Conservation (phyloP, 2,113 vertebrate species). For the Cyanocitta stelleri region DNA sequence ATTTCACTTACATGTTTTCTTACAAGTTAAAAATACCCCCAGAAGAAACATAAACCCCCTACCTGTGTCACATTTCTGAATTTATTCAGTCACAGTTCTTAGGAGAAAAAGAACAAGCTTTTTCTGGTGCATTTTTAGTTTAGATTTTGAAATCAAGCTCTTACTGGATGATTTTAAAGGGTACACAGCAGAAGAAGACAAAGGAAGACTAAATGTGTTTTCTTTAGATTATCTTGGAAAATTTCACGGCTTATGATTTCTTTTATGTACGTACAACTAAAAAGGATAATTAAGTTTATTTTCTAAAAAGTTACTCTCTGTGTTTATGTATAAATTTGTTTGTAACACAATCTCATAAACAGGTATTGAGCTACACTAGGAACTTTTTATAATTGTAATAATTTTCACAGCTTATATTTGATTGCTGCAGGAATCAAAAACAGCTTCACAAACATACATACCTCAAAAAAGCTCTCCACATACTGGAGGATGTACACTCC, state of each 20-base stretch:
- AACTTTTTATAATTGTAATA: neutral
- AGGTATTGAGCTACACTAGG: neutral
- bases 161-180: neutral
- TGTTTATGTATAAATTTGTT: neutral
- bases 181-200: neutral
- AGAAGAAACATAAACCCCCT: neutral
- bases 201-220: neutral
- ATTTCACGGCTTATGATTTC: neutral
- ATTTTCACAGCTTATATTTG: neutral
- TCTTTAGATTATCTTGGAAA: neutral
- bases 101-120: neutral
- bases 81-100: neutral
- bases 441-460: slow-evolving; percentile 39
- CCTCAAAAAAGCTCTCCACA: slow-evolving; percentile 99
- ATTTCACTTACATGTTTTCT: neutral
- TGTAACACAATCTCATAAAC: neutral
- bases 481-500: slow-evolving; percentile 95
- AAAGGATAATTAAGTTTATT: neutral
- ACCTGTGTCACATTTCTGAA: neutral
- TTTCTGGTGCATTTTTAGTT: neutral
- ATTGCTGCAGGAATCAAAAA: neutral
- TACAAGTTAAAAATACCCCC: neutral
- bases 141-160: neutral
- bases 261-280: neutral
- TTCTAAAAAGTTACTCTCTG: neutral